Conservation (phyloP, 2,888 invertebrate genomes). For the Drosophila subquinaria region DNA sequence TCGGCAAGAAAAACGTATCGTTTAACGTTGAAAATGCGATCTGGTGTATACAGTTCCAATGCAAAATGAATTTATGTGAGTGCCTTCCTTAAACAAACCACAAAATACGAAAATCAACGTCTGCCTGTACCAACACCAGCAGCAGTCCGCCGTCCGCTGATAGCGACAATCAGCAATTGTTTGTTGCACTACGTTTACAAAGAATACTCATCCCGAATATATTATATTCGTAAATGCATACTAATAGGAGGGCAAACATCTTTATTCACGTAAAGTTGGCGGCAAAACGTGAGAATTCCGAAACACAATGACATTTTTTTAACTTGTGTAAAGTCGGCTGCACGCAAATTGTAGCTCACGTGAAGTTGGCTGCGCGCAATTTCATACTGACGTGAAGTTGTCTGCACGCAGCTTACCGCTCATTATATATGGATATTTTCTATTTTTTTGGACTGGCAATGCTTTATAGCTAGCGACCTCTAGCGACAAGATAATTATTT, state of each 20-base stretch:
- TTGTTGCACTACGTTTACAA: constrained; percentile 19
- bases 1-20: constrained; percentile 57
- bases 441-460: constrained; percentile 33
- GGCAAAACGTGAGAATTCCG: constrained; percentile 47
- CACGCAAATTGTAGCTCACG: constrained; percentile 31
- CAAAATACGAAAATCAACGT: constrained; percentile 50
- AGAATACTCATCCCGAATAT: constrained; percentile 23
- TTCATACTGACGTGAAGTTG: constrained; percentile 32
- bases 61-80: constrained; percentile 76
- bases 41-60: constrained; percentile 59
- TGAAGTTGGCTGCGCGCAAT: constrained; percentile 41
- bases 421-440: not conserved
- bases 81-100: constrained; percentile 56
- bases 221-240: constrained; percentile 24
- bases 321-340: constrained; percentile 43
- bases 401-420: constrained; percentile 20
- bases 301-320: constrained; percentile 42
- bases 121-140: constrained; percentile 68
- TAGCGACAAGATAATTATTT: constrained; percentile 38
- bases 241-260: constrained; percentile 31
- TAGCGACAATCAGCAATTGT: constrained; percentile 26
- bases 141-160: constrained; percentile 15
- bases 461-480: constrained; percentile 32
- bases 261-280: constrained; percentile 29
- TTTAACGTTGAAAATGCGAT: constrained; percentile 63